A percentile compares a stretch with the other conserved stretches of the same genome.
phyloP scores from a whole-genome alignment of 2,113 vertebrate species.

The Lycaon pictus region DNA sequence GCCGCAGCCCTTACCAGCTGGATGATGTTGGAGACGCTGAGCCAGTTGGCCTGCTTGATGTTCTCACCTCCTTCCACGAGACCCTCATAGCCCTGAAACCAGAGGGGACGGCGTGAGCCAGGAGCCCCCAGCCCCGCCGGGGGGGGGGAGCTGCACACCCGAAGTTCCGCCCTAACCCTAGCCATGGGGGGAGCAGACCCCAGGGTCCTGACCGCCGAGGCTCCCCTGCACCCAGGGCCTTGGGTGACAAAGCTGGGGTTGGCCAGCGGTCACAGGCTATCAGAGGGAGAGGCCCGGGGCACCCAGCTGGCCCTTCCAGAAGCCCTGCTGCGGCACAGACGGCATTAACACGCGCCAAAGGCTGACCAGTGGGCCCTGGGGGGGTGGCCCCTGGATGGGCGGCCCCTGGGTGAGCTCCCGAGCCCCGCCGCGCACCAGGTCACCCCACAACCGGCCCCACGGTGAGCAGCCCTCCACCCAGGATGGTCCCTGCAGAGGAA shows the following conservation, averaged over 20 bases:
- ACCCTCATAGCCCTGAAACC: slow-evolving; percentile 94
- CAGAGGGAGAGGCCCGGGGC: neutral
- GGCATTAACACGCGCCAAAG: rapidly evolving
- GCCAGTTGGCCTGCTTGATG: slow-evolving; percentile 95
- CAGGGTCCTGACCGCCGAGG: rapidly evolving
- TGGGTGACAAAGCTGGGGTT: rapidly evolving
- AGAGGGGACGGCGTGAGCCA: neutral
- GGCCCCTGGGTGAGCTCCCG: neutral
- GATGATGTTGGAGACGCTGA: slow-evolving; percentile 98
- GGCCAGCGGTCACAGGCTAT: neutral
- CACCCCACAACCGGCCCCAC: neutral
- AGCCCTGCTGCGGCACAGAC: too few relatives aligned
- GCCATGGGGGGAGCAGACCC: rapidly evolving
- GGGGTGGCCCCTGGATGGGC: neutral
- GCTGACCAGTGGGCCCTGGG: too few relatives aligned
- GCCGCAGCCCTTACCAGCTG: slow-evolving; percentile 92
- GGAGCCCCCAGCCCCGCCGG: neutral
- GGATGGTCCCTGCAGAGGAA: neutral
- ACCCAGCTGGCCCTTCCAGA: neutral
- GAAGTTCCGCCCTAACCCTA: neutral
- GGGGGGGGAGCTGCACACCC: rapidly evolving
- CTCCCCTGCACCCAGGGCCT: neutral
- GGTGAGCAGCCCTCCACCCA: neutral
- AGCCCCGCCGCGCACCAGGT: too few relatives aligned
- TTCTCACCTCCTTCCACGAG: slow-evolving; percentile 97